phyloP scores from a whole-genome alignment of 2,797 vertebrate species.

The Apodemus agrarius region DNA sequence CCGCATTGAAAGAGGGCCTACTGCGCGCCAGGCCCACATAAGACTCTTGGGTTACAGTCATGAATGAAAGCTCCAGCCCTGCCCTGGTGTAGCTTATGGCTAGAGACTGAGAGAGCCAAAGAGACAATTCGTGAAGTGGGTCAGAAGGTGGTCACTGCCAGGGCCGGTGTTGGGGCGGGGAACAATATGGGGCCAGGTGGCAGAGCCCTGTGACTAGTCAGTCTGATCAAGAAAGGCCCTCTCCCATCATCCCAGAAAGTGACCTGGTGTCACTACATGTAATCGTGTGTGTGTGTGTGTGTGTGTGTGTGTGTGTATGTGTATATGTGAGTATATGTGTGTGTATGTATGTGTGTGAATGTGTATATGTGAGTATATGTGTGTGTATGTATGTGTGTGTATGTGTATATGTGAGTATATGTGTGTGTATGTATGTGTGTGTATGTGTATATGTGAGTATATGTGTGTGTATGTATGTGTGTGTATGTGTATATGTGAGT shows the following conservation, averaged over 20 bases:
- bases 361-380: too few species aligned
- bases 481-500: not conserved
- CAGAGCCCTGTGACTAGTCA: not conserved
- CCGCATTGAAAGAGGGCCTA: not conserved
- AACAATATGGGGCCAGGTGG: not conserved
- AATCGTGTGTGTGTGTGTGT: not conserved
- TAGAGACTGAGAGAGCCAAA: not conserved
- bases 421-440: not conserved
- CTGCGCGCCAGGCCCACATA: not conserved
- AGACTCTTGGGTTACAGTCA: not conserved
- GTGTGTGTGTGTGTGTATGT: not conserved
- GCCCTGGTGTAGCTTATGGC: not conserved
- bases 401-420: not conserved
- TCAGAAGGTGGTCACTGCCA: not conserved
- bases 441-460: too few species aligned
- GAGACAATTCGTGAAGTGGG: not conserved
- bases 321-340: too few species aligned
- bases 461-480: not conserved
- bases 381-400: not conserved
- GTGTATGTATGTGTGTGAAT: not conserved
- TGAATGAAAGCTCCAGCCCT: not conserved
- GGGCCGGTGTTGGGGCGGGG: fast-evolving
- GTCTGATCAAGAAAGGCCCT: not conserved
- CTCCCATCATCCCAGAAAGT: not conserved
- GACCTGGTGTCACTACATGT: fast-evolving